These are phyloP conservation scores for Drosophila gaucha DNA, from an alignment of 2,888 invertebrate species.

Conservation along the genomic window DNA sequence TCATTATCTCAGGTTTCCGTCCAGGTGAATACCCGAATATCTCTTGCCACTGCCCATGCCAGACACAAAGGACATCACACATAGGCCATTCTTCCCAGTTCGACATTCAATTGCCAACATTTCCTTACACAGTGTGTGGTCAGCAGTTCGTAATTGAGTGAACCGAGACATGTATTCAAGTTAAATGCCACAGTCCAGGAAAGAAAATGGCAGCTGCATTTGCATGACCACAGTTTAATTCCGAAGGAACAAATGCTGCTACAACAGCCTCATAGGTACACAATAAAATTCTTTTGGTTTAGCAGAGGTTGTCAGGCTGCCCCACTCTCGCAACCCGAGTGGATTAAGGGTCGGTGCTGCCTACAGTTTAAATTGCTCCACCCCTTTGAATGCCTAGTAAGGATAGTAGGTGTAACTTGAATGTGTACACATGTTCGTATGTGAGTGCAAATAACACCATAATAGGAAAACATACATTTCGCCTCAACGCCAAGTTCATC, in stretches of 20 bases:
- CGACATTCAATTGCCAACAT: conserved; percentile 35
- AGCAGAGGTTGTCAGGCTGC: neutral
- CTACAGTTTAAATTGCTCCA: conserved; percentile 2
- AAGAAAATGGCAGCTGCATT: conserved; percentile 42
- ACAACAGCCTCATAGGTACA: neutral
- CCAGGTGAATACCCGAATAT: conserved; percentile 46
- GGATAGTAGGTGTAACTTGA: neutral
- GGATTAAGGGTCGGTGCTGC: neutral
- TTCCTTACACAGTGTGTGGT: conserved; percentile 42
- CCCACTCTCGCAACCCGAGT: neutral
- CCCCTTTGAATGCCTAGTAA: neutral
- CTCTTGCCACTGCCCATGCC: conserved; percentile 13
- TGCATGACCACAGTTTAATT: conserved; percentile 29
- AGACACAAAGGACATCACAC: conserved; percentile 17
- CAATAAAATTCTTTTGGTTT: conserved; percentile 6
- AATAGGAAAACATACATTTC: neutral
- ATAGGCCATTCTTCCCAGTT: neutral
- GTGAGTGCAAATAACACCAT: neutral
- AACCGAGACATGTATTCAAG: conserved; percentile 21
- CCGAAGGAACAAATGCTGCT: neutral
- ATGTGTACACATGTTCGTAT: neutral
- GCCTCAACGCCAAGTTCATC: too few relatives aligned
- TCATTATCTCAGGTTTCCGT: conserved; percentile 31
- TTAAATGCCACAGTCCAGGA: conserved; percentile 15
- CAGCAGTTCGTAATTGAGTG: conserved; percentile 61